phyloP scores from a whole-genome alignment of 2,888 invertebrate species.

The Agonopterix subpropinquella region DNA sequence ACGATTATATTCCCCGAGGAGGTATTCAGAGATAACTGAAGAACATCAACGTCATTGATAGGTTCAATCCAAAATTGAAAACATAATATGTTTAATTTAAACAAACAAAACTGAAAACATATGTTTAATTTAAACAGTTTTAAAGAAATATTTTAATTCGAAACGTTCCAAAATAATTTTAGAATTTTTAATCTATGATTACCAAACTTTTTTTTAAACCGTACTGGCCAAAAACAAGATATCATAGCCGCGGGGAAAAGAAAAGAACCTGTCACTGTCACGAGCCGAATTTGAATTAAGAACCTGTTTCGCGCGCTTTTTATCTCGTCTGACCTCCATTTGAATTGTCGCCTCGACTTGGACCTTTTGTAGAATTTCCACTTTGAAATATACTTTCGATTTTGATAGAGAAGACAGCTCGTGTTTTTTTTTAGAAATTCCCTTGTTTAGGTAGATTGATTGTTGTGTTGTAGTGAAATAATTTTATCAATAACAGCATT shows the following conservation, averaged over 20 bases:
- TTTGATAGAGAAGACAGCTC: slow-evolving; percentile 24
- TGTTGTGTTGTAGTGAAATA: too few species aligned
- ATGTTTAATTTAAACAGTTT: too few species aligned
- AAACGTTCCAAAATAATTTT: too few species aligned
- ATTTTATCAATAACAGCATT: too few species aligned
- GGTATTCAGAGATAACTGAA: too few species aligned
- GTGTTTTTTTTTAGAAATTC: slow-evolving; percentile 9
- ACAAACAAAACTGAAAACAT: too few species aligned
- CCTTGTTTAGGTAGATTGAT: neutral
- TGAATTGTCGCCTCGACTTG: slow-evolving; percentile 13
- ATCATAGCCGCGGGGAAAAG: slow-evolving; percentile 34
- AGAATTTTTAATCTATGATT: too few species aligned
- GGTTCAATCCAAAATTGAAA: too few species aligned
- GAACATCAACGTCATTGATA: too few species aligned
- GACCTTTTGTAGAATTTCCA: slow-evolving; percentile 40
- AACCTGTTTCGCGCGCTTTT: slow-evolving; percentile 57
- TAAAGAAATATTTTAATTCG: too few species aligned
- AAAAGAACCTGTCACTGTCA: slow-evolving; percentile 48
- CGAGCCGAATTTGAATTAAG: slow-evolving; percentile 46
- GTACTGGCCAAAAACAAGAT: neutral
- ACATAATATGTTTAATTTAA: too few species aligned
- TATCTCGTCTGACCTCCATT: slow-evolving; percentile 46
- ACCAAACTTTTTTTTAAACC: neutral
- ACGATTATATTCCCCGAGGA: too few species aligned
- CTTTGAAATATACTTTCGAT: slow-evolving; percentile 61